These are phyloP conservation scores for Ptyas mucosa DNA, from an alignment of 2,113 vertebrate species.

Conservation along the genomic window DNA sequence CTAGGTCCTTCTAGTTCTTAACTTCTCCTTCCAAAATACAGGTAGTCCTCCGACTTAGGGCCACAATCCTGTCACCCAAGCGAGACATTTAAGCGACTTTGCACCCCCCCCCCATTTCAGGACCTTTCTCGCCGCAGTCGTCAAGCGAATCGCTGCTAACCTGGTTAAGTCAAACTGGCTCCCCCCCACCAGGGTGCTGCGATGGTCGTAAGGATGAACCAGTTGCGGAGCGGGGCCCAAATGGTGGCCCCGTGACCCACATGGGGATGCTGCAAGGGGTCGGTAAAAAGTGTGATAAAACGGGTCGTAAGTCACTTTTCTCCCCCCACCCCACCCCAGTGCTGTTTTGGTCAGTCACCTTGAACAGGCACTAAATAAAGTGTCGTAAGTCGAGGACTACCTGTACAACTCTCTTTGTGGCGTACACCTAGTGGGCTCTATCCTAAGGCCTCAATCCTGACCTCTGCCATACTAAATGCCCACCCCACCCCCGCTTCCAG, in stretches of 20 bases:
- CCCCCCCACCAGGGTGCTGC: not conserved
- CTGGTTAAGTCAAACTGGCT: not conserved
- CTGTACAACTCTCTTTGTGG: too few relatives aligned
- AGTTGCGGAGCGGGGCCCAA: too few relatives aligned
- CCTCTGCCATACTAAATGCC: not conserved
- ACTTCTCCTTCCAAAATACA: not conserved
- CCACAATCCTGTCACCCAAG: not conserved
- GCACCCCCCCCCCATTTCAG: not conserved
- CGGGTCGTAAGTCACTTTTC: not conserved
- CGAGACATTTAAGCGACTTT: too few relatives aligned
- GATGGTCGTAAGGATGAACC: too few relatives aligned
- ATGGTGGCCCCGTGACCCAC: too few relatives aligned
- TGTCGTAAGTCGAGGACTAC: not conserved
- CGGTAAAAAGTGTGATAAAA: not conserved
- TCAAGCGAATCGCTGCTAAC: not conserved
- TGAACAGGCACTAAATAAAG: not conserved
- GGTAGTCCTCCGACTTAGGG: not conserved
- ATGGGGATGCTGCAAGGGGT: not conserved
- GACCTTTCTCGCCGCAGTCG: not conserved
- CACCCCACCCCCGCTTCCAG: too few relatives aligned
- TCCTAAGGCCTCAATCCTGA: not conserved
- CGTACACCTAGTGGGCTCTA: not conserved
- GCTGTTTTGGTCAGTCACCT: not conserved
- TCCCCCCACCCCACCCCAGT: rapidly evolving
- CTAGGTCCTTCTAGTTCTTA: not conserved